Evolutionary conservation across 2,888 invertebrate species (phyloP).

Genomic region (Leucoptera coffeella): DNA sequence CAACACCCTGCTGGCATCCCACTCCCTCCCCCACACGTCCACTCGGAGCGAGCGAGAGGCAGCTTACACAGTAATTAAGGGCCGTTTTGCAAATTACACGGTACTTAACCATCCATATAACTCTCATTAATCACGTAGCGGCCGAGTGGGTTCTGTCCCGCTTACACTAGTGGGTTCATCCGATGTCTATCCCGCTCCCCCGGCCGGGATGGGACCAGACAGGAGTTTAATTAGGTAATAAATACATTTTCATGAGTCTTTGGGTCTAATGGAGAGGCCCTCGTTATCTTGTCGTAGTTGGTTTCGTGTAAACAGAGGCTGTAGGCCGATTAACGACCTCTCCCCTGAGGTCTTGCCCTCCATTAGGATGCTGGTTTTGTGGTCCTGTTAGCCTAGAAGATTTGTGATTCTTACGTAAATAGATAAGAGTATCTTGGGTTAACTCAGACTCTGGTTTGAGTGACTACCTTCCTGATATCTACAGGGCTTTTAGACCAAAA

Average conservation of each 20-base stretch:
- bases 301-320: no score
- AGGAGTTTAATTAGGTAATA: conserved; percentile 52
- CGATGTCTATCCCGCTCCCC: conserved; percentile 15
- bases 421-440: no score
- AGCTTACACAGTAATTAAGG: conserved; percentile 58
- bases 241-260: conserved; percentile 52
- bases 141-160: conserved; percentile 22
- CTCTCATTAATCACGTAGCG: conserved; percentile 61
- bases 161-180: conserved; percentile 9
- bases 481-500: no score
- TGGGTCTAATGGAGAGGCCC: no score
- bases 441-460: no score
- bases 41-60: conserved; percentile 26
- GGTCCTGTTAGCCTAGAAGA: no score
- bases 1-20: conserved; percentile 24
- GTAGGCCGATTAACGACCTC: no score
- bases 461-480: no score
- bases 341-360: no score
- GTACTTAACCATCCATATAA: conserved; percentile 68
- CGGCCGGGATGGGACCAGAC: conserved; percentile 22
- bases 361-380: no score
- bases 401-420: no score
- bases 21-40: conserved; percentile 18
- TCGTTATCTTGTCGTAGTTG: no score
- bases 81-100: conserved; percentile 73